A percentile compares a stretch with the other conserved stretches of the same genome.
phyloP scores from a whole-genome alignment of 2,113 vertebrate genomes.

The Phaetusa simplex region DNA sequence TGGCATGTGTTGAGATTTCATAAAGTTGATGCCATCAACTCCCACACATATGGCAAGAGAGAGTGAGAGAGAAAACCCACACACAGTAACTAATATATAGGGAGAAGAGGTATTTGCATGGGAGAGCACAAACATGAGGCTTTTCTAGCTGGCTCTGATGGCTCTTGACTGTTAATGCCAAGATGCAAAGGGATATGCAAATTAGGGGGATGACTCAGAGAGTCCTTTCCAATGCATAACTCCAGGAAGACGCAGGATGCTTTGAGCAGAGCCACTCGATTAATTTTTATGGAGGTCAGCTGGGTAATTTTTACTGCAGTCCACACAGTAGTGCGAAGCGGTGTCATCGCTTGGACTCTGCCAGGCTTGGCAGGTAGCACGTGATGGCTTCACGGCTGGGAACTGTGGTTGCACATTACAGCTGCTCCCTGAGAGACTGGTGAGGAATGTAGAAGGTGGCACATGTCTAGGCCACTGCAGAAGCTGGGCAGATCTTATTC shows the following conservation, averaged over 20 bases:
- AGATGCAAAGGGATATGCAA: conserved; percentile 42
- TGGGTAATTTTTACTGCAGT: not conserved
- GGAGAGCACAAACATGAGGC: conserved; percentile 52
- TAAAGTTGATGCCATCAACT: conserved; percentile 77
- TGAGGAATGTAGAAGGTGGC: not conserved
- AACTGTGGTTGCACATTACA: not conserved
- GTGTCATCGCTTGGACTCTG: not conserved
- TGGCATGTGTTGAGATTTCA: conserved; percentile 76
- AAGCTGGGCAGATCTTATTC: not conserved
- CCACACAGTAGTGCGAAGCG: not conserved
- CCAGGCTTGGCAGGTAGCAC: not conserved
- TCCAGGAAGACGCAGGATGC: not conserved
- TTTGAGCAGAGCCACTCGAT: not conserved
- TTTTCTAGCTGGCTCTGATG: not conserved
- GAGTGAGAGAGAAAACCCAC: conserved; percentile 67
- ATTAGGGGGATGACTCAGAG: conserved; percentile 6
- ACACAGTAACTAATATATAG: conserved; percentile 64
- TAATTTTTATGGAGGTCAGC: not conserved
- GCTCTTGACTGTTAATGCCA: not conserved
- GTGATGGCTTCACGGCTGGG: not conserved
- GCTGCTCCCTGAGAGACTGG: not conserved
- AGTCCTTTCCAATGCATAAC: not conserved
- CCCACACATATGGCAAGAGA: conserved; percentile 73
- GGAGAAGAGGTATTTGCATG: conserved; percentile 63
- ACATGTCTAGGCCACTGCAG: not conserved